Conservation (phyloP, 2,113 vertebrate species). For the Anser brachyrhynchus region DNA sequence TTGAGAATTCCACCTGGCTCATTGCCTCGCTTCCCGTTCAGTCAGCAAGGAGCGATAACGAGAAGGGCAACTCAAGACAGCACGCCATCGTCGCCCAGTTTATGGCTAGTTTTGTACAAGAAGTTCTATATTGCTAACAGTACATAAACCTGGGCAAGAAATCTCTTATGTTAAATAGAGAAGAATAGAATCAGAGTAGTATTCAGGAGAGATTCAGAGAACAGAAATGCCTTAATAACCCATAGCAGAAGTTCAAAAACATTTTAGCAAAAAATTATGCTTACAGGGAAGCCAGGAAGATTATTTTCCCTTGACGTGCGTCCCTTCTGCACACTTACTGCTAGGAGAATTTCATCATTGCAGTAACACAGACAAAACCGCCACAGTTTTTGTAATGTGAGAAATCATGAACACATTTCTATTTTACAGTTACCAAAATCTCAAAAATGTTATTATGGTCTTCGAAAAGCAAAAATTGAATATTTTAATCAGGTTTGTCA, state of each 20-base stretch:
- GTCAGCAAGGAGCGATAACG: background rate
- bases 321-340: background rate
- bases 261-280: background rate
- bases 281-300: background rate
- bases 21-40: background rate
- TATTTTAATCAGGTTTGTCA: background rate
- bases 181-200: background rate
- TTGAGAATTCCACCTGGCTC: background rate
- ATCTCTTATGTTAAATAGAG: background rate
- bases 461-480: background rate
- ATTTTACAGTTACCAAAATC: background rate
- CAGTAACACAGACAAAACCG: background rate
- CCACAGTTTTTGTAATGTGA: background rate
- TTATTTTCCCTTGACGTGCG: background rate
- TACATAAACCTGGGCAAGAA: background rate
- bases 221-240: background rate
- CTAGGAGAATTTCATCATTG: background rate
- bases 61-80: background rate
- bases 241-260: background rate
- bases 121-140: background rate
- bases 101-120: accelerated
- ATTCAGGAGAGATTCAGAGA: background rate
- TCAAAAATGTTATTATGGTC: background rate
- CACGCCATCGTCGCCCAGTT: accelerated
- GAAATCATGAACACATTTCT: background rate